Conservation (phyloP, 2,113 vertebrate species). For the Spheniscus mendiculus region DNA sequence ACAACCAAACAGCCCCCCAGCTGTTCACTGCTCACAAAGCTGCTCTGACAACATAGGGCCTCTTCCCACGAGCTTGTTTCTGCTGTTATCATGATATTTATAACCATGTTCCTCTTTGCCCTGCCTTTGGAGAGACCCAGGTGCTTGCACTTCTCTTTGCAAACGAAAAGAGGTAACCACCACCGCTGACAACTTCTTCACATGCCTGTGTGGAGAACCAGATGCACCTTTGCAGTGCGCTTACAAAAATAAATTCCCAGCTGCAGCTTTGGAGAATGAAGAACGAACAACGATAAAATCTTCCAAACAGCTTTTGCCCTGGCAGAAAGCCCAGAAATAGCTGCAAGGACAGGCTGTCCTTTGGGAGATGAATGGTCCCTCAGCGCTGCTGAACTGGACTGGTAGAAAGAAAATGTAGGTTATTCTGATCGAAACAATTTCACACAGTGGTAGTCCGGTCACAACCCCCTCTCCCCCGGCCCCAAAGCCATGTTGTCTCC, state of each 20-base stretch:
- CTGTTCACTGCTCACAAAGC: neutral
- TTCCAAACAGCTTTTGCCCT: constrained; percentile 27
- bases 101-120: neutral
- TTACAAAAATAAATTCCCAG: neutral
- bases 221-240: neutral
- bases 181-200: neutral
- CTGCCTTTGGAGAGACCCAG: neutral
- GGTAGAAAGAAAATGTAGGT: neutral
- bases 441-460: neutral
- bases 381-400: neutral
- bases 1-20: neutral
- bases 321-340: constrained; percentile 36
- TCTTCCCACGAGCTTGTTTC: neutral
- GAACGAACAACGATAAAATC: neutral
- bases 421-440: neutral
- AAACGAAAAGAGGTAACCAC: neutral
- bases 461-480: neutral
- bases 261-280: neutral
- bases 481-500: neutral
- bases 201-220: neutral
- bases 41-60: neutral
- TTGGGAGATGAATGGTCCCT: neutral
- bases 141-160: neutral
- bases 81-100: neutral
- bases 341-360: constrained; percentile 45